phyloP scores from a whole-genome alignment of 2,888 invertebrate genomes.

The Tenthredo mesomela region DNA sequence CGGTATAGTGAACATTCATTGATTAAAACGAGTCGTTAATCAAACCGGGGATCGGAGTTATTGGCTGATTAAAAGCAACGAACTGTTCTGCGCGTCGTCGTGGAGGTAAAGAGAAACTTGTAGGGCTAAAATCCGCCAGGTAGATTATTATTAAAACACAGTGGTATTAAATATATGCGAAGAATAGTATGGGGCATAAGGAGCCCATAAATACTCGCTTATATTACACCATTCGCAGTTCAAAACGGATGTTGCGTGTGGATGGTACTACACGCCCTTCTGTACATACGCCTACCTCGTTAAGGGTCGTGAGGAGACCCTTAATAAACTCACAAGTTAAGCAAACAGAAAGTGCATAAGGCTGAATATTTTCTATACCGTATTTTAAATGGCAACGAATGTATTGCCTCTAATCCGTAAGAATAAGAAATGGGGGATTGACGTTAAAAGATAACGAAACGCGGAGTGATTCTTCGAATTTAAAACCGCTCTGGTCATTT shows the following conservation, averaged over 20 bases:
- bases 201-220: neutral
- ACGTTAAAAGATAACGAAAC: neutral
- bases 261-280: neutral
- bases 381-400: neutral
- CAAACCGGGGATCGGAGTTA: slow-evolving; percentile 20
- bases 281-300: slow-evolving; percentile 62
- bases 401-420: neutral
- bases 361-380: neutral
- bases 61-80: slow-evolving; percentile 13
- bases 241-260: slow-evolving; percentile 18
- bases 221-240: slow-evolving; percentile 10
- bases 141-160: neutral
- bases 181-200: neutral
- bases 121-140: neutral
- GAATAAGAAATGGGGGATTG: neutral
- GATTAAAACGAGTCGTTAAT: slow-evolving; percentile 43
- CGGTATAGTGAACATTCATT: slow-evolving; percentile 41
- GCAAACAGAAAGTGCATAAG: neutral
- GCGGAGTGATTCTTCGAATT: neutral
- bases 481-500: neutral
- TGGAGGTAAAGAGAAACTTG: neutral
- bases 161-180: neutral
- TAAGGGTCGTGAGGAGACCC: slow-evolving; percentile 53
- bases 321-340: slow-evolving; percentile 51
- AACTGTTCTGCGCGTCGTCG: neutral